Conservation (phyloP, 2,113 vertebrate genomes). For the Alligator sinensis region DNA sequence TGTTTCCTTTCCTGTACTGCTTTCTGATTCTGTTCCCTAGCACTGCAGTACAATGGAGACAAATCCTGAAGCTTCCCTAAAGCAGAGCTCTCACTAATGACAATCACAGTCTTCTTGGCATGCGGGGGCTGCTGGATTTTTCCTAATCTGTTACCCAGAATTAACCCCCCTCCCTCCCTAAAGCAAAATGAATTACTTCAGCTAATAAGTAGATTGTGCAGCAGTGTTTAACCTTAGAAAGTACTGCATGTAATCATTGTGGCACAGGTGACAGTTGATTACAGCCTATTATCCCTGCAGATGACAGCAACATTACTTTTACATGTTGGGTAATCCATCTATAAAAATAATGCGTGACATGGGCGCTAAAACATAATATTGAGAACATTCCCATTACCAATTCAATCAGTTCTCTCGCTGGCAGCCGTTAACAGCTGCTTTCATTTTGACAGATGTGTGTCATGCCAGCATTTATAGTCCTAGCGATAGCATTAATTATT, state of each 20-base stretch:
- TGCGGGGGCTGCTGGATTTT: background rate
- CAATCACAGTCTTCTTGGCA: background rate
- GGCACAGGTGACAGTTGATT: conserved; percentile 1
- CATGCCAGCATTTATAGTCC: conserved; percentile 38
- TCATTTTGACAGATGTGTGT: conserved; percentile 52
- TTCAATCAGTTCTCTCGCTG: conserved; percentile 37
- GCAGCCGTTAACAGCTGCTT: conserved; percentile 62
- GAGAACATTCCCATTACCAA: conserved; percentile 51
- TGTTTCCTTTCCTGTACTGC: background rate
- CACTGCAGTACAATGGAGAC: background rate
- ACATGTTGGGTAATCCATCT: background rate
- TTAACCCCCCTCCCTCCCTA: background rate
- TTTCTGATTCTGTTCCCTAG: background rate
- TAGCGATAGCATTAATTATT: conserved; percentile 60
- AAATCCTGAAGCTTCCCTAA: background rate
- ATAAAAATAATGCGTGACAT: conserved; percentile 10
- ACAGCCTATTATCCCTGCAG: background rate
- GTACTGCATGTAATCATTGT: background rate
- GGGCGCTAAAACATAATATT: conserved; percentile 2
- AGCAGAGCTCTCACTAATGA: background rate
- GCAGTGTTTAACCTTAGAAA: background rate
- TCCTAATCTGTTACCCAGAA: background rate
- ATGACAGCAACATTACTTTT: background rate
- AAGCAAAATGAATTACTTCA: background rate
- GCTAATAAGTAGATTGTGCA: background rate